Conservation (phyloP, 2,113 vertebrate species). For the Sceloporus tristichus region DNA sequence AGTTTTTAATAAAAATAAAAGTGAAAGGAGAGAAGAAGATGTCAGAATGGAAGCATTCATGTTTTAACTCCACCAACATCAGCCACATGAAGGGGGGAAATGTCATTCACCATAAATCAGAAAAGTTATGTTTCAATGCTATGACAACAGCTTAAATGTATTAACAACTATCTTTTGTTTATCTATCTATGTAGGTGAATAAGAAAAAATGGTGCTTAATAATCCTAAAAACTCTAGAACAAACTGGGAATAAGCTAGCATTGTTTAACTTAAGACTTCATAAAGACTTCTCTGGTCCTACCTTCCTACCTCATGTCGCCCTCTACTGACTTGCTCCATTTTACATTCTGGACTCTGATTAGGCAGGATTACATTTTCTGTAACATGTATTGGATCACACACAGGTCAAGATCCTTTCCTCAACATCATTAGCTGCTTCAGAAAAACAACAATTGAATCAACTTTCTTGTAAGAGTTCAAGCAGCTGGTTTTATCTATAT, state of each 20-base stretch:
- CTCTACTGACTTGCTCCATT: conserved; percentile 24
- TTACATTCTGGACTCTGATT: conserved; percentile 36
- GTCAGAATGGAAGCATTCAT: background rate
- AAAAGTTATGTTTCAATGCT: background rate
- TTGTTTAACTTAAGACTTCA: background rate
- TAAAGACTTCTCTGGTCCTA: background rate
- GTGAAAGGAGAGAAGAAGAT: background rate
- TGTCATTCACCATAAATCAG: background rate
- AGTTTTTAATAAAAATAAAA: background rate
- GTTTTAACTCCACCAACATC: background rate
- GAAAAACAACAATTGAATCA: conserved; percentile 17
- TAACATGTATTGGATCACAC: conserved; percentile 8
- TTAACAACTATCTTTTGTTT: background rate
- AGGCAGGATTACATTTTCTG: conserved; percentile 23
- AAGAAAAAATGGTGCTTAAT: too few species aligned
- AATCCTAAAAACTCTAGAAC: conserved; percentile 2
- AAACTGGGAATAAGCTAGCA: background rate
- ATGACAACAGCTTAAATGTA: background rate
- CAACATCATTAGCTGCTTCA: conserved; percentile 20
- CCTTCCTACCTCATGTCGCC: conserved; percentile 33
- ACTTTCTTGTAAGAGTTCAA: background rate
- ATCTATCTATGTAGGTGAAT: background rate
- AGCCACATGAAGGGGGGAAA: too few species aligned
- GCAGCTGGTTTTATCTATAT: background rate
- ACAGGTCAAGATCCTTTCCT: conserved; percentile 17